Base-by-base conservation (phyloP, 2,113 vertebrate genomes). In the Grallaria varia region DNA sequence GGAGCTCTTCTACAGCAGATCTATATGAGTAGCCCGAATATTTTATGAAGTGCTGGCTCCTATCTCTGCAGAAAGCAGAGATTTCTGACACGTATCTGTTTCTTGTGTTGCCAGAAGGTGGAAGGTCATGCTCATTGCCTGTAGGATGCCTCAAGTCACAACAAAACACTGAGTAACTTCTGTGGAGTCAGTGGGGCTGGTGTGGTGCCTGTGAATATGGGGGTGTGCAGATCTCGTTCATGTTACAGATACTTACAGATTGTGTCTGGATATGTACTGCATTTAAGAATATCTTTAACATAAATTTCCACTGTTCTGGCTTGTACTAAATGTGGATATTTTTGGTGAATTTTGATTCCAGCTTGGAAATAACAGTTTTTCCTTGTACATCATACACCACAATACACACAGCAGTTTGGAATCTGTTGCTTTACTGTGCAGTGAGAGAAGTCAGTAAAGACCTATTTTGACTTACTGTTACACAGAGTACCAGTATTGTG, bases 351-450 rank as follows among this genome's bases (percentile, higher is more conserved):
- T 50, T 33, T 82, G 7, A 22, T 35, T 91, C 69, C 69, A 79
- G 20, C 20, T 55, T 55, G 21, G 25, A 71, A 40, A 25, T 10
- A 23, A 11, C 25, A 52, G 7, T 24, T 81, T 66, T 71, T n/a
- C 28, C 4, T 27, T 67, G 7, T 42, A 25, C 6, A 2, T 45
- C 0, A 0, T 39, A 12, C 14, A 17, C 9, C 45, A 14, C 0
- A 2, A 19, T 45, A 39, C 17, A 56, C 22, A 16, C 27, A 18
- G 15, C 0, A 0, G 1, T 71, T 35, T 78, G 60, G 77, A 87
- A 93, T 42, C 58, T 64, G 52, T 28, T 84, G 42, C 27, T 69
- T 44, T 40, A 11, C 42, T 8, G 5, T 42, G 10, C 24, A 28
- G 5, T 20, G n/a, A 35, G 42, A 28, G 33, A 35, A 72, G 30